Percentiles rank a stretch among this genome's conserved stretches.
Conservation (phyloP, 2,888 invertebrate genomes). For the Copidosoma aretas region DNA sequence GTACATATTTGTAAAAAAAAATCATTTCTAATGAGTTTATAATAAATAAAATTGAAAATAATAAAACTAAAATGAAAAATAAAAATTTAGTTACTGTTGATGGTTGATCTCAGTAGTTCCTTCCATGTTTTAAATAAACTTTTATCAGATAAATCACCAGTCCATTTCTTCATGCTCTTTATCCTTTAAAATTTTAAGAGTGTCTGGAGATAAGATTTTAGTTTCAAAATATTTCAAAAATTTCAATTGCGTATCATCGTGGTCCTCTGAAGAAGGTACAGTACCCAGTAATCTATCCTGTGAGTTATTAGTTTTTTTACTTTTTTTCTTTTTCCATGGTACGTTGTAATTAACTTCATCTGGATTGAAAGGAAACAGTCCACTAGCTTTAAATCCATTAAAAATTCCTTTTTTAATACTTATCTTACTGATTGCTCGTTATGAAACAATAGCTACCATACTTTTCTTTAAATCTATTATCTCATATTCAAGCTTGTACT, state of each 20-base stretch:
- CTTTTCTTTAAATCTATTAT: neutral
- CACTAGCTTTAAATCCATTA: neutral
- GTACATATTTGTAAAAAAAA: too few relatives aligned
- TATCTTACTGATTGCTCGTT: neutral
- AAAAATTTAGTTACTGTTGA: neutral
- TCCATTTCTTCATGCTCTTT: neutral
- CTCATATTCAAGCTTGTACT: neutral
- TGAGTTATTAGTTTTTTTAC: neutral
- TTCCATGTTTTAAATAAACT: neutral
- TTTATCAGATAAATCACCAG: neutral
- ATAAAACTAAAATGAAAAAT: neutral
- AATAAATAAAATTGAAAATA: constrained; percentile 1
- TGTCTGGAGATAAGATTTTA: too few relatives aligned
- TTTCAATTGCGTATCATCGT: too few relatives aligned
- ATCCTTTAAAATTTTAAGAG: too few relatives aligned
- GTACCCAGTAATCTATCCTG: neutral
- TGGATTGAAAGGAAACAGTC: neutral
- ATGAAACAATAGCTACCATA: neutral
- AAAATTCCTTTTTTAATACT: neutral
- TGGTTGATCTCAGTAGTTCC: neutral
- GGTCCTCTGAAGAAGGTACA: too few relatives aligned
- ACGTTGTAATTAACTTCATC: neutral
- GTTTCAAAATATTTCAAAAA: too few relatives aligned
- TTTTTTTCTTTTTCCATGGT: neutral
- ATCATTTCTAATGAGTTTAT: neutral